Conservation (phyloP, 2,113 vertebrate species). For the Potamarius usumacintae region DNA sequence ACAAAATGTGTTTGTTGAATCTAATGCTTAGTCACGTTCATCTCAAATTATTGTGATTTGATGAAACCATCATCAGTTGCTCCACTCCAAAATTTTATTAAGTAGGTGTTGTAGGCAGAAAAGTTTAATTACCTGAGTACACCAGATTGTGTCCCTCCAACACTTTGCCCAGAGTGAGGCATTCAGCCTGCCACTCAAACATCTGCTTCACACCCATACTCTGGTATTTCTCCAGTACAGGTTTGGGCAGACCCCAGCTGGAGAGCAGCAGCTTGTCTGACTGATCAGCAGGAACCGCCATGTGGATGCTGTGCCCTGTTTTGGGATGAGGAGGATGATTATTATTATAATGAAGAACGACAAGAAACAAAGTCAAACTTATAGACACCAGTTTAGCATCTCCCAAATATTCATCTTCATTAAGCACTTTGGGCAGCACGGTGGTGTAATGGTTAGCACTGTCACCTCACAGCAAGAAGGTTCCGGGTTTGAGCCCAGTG, state of each 20-base stretch:
- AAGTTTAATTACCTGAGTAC: conserved; percentile 84
- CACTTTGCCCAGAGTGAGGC: conserved; percentile 84
- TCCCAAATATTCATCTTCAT: background rate
- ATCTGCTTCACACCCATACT: conserved; percentile 84
- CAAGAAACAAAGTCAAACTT: background rate
- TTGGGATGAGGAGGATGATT: background rate
- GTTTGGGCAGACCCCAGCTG: conserved; percentile 89
- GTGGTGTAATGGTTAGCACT: no score
- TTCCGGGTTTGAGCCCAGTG: no score
- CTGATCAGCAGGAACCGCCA: conserved; percentile 75
- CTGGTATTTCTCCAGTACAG: conserved; percentile 84
- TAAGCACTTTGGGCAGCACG: no score
- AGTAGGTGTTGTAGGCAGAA: background rate
- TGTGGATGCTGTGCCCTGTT: conserved; percentile 68
- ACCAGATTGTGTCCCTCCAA: conserved; percentile 90
- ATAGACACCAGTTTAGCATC: background rate
- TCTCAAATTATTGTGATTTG: background rate
- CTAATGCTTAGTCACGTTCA: background rate
- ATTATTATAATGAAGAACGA: background rate
- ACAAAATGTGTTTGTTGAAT: background rate
- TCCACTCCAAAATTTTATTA: background rate
- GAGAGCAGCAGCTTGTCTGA: conserved; percentile 84
- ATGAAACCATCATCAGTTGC: background rate
- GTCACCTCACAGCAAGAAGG: no score
- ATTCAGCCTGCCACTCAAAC: conserved; percentile 98